Evolutionary conservation across 2,888 invertebrate species (phyloP), one percentile per base, ranked within the genome.

Genomic region (Trichopria drosophilae): DNA sequence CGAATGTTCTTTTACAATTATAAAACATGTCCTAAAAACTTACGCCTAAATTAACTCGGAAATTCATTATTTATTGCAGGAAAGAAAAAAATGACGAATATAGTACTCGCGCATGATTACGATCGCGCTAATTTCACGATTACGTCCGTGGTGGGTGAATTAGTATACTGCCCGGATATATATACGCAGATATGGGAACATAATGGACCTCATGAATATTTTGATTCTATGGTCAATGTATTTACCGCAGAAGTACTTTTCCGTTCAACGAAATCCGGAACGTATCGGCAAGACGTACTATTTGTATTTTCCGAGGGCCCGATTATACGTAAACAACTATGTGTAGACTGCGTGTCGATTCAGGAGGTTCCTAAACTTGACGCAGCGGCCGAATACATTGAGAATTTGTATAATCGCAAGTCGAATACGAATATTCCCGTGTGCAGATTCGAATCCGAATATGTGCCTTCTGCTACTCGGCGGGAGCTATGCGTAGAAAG

Each of bases 231-330:
- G n/a, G n/a, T n/a, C n/a, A n/a, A n/a, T n/a, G n/a, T n/a, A n/a
- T n/a, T n/a, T n/a, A n/a, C n/a, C n/a, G n/a, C n/a, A 1, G 18
- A 1, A 13, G 1, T 9, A 26, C 44, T 3, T n/a, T n/a, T n/a
- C n/a, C n/a, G n/a, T n/a, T n/a, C n/a, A n/a, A n/a, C n/a, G n/a
- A n/a, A n/a, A 49, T 90, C 85, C 67, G 90, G 86, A 18, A 88
- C 88, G 3, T 90, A 89, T 71, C 81, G 87, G 3, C 90, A 91
- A 72, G 83, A 86, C 1, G 79, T 90, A 2, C 83, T 89, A 3
- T 87, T 90, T 71, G 88, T 88, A 72, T 85, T 88, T 65, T 86
- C 86, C 1, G 70, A 74, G 42, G 82, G 84, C 65, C 84, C 85
- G 0, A 78, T 83, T 16, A 67, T 86, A 3, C 81, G 85, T 6